phyloP scores from a whole-genome alignment of 2,113 vertebrate genomes.

The Onychostoma macrolepis region DNA sequence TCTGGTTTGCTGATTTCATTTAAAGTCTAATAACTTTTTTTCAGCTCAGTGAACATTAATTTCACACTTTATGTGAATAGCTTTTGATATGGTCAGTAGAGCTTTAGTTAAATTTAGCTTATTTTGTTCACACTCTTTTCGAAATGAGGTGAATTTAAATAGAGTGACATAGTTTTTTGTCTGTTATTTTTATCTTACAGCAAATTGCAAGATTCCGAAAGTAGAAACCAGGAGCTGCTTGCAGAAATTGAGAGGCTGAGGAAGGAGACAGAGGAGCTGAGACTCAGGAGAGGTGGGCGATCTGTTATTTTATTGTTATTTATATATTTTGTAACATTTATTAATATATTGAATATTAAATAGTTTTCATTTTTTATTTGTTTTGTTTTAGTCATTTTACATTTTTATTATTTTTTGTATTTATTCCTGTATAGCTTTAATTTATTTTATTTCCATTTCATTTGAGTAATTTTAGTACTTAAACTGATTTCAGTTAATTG shows the following conservation, averaged over 20 bases:
- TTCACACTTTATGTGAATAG: neutral
- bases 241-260: constrained; percentile 91
- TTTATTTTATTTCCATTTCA: neutral
- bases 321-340: neutral
- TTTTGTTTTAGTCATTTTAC: neutral
- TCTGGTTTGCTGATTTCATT: neutral
- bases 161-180: neutral
- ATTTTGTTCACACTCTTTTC: neutral
- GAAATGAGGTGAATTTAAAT: neutral
- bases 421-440: neutral
- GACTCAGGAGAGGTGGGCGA: constrained; percentile 89
- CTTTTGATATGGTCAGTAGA: neutral
- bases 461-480: neutral
- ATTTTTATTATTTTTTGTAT: no score
- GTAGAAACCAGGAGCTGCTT: constrained; percentile 89
- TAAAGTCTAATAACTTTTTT: neutral
- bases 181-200: constrained; percentile 69
- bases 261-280: constrained; percentile 93
- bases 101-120: neutral
- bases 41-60: neutral
- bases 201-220: constrained; percentile 94
- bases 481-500: neutral
- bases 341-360: neutral
- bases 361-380: neutral
- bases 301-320: neutral